A percentile compares a stretch with the other conserved stretches of the same genome.
These are phyloP conservation scores for Cariama cristata DNA, from an alignment of 2,113 vertebrate genomes.

Conservation along the genomic window DNA sequence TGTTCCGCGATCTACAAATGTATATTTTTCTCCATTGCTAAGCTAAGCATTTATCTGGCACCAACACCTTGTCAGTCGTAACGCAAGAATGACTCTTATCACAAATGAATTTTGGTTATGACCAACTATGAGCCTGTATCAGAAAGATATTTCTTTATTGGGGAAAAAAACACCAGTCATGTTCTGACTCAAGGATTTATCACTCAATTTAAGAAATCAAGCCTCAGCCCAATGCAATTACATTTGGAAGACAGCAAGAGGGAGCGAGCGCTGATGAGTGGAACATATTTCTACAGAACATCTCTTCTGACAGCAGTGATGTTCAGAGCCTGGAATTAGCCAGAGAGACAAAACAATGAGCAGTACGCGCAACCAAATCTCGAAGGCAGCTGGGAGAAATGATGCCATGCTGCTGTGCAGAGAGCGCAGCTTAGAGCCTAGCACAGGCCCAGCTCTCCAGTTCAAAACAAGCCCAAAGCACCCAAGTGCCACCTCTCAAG, in stretches of 20 bases:
- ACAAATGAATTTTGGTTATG: not conserved
- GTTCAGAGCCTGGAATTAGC: not conserved
- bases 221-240: not conserved
- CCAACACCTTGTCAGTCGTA: not conserved
- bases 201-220: not conserved
- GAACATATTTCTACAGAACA: not conserved
- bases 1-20: not conserved
- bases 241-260: not conserved
- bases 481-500: not conserved
- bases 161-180: not conserved
- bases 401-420: accelerated
- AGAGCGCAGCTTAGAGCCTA: not conserved
- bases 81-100: not conserved
- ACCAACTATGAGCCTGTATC: not conserved
- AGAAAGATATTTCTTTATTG: not conserved
- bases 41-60: not conserved
- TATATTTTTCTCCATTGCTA: not conserved
- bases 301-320: not conserved
- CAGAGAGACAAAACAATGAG: not conserved
- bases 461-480: accelerated
- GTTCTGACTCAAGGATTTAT: not conserved
- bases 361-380: not conserved
- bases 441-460: not conserved
- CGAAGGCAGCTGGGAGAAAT: not conserved
- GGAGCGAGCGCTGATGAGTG: not conserved